Base-by-base conservation (phyloP, 92 coral and sea anemone genomes). In the Bergia puertoricense region DNA sequence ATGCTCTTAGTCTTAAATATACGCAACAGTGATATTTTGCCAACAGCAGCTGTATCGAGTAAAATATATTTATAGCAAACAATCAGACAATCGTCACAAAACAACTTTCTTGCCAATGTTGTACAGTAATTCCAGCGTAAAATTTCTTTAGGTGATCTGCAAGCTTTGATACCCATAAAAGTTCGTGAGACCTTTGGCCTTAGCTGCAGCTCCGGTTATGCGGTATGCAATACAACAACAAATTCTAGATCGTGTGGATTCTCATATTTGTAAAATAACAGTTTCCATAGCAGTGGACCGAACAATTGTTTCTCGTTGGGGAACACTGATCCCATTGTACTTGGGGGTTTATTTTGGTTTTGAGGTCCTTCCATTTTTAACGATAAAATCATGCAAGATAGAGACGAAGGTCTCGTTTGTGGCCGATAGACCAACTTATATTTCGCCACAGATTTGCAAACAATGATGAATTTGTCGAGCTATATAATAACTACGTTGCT, bases 201-300 rank as follows among this genome's bases (percentile, higher is more conserved):
- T 54, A 18, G 59, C 59, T 54, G 59, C 59, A 79, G 83, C 83
- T 79, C 67, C 62, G 36, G 30, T 30, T 30, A 30, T 72, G 57
- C 5, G 15, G 37, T 37, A 15, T 74, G 48, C 78, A 74, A 7
- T 76, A 50, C 48, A 76, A 76, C 56, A 43, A 76, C 54, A 76
- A 30, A 30, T 30, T 30, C 30, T 30, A 42, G 10, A 18, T 37
- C 23, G 46, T 51, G 14, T 14, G 67, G 82, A 51, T 79, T 79
- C 23, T 48, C n/a, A 51, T 39, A 13, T 22, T 66, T 66, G 30
- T 42, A 67, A 67, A 82, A 65, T 6, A 18, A n/a, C 75, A 43
- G 86, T 82, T 82, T 82, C 86, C 86, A 82, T 82, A 82, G 86
- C 86, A 82, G 86, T 82, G 59, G 43, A 43, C 86, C 57, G 67